Evolutionary conservation across 1,140 invertebrate genomes (phyloP).

Genomic region (Aphaenogaster floridana): DNA sequence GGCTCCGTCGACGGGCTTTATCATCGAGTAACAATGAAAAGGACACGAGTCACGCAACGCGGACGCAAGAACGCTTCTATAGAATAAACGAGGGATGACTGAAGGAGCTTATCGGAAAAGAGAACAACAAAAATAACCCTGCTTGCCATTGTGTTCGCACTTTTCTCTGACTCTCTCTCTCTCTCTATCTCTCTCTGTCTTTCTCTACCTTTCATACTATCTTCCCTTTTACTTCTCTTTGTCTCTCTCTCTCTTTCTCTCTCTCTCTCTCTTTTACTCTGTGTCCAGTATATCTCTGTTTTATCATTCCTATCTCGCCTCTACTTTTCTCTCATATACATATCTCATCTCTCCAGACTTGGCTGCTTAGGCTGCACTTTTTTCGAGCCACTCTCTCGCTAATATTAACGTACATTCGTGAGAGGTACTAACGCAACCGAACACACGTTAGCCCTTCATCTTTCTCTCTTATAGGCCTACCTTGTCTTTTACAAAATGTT

Average conservation of each 20-base stretch:
- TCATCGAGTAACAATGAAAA: slow-evolving; percentile 72
- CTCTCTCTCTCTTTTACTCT: slow-evolving; percentile 52
- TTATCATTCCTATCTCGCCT: slow-evolving; percentile 29
- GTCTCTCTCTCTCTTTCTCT: slow-evolving; percentile 56
- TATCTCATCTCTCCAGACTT: slow-evolving; percentile 70
- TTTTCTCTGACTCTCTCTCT: slow-evolving; percentile 69
- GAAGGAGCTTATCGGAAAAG: slow-evolving; percentile 79
- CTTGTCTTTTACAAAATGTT: slow-evolving; percentile 61
- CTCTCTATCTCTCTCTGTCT: slow-evolving; percentile 66
- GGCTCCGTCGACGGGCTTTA: slow-evolving; percentile 82
- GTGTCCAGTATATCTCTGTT: slow-evolving; percentile 51
- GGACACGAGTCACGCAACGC: slow-evolving; percentile 78
- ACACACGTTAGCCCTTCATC: slow-evolving; percentile 72
- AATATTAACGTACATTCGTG: slow-evolving; percentile 76
- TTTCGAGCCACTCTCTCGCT: slow-evolving; percentile 76
- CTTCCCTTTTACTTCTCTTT: slow-evolving; percentile 39
- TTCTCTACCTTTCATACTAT: slow-evolving; percentile 64
- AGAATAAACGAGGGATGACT: slow-evolving; percentile 75
- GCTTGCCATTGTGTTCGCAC: slow-evolving; percentile 83
- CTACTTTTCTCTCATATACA: slow-evolving; percentile 69
- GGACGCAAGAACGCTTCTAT: slow-evolving; percentile 69
- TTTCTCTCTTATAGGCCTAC: slow-evolving; percentile 28
- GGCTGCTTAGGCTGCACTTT: slow-evolving; percentile 74
- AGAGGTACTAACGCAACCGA: slow-evolving; percentile 80
- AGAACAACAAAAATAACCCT: slow-evolving; percentile 79